Evolutionary conservation across 2,888 invertebrate species (phyloP).

Genomic region (Baronia brevicornis): DNA sequence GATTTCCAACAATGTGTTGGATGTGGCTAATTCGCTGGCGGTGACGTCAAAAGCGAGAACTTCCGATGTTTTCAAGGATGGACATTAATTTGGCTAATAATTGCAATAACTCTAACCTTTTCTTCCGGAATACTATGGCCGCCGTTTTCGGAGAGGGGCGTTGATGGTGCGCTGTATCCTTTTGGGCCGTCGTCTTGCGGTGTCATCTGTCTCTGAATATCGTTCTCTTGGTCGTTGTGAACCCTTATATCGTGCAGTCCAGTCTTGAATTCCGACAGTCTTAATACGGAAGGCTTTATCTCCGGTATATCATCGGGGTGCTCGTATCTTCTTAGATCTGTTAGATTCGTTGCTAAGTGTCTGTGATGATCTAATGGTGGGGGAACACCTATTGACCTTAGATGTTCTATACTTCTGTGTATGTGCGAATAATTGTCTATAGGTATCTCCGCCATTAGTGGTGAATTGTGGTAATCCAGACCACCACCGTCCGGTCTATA

Average conservation of each 20-base stretch:
- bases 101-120: slow-evolving; percentile 52
- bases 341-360: slow-evolving; percentile 63
- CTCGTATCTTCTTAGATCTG: slow-evolving; percentile 66
- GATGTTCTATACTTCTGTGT: slow-evolving; percentile 79
- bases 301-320: slow-evolving; percentile 69
- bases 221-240: slow-evolving; percentile 64
- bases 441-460: slow-evolving; percentile 80
- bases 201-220: slow-evolving; percentile 59
- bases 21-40: slow-evolving; percentile 35
- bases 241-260: slow-evolving; percentile 62
- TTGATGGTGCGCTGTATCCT: slow-evolving; percentile 71
- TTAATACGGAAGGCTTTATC: slow-evolving; percentile 68
- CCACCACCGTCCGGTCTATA: slow-evolving; percentile 76
- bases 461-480: slow-evolving; percentile 80
- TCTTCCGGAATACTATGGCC: slow-evolving; percentile 66
- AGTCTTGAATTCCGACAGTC: slow-evolving; percentile 67
- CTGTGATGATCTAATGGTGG: slow-evolving; percentile 65
- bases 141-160: slow-evolving; percentile 68
- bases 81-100: slow-evolving; percentile 25
- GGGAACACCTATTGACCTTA: slow-evolving; percentile 76
- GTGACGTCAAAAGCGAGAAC: slow-evolving; percentile 54
- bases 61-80: slow-evolving; percentile 67
- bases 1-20: slow-evolving; percentile 52
- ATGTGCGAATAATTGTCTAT: slow-evolving; percentile 79
- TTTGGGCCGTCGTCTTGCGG: slow-evolving; percentile 67